Evolutionary conservation across 2,888 invertebrate genomes (phyloP).

Genomic region (Drosophila sordidula): DNA sequence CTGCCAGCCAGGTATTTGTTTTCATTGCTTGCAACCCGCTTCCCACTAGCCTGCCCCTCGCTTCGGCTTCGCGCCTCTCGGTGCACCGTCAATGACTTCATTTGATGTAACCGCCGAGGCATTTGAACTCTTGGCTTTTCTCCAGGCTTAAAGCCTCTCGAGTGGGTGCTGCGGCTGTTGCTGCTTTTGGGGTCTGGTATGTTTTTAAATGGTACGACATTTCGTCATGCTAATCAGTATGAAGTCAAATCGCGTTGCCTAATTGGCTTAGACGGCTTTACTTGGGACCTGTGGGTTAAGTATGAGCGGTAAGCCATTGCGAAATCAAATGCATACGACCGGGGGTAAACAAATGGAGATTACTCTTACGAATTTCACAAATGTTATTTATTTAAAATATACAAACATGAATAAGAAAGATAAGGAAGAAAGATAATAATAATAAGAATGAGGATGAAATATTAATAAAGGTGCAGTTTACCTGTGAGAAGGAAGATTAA

Average conservation of each 20-base stretch:
- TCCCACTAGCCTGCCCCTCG: background rate
- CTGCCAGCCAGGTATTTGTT: slow-evolving; percentile 55
- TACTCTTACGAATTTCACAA: slow-evolving; percentile 4
- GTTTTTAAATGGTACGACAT: slow-evolving; percentile 68
- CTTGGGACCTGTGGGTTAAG: slow-evolving; percentile 16
- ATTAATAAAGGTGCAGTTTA: no score
- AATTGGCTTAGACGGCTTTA: slow-evolving; percentile 43
- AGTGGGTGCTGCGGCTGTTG: slow-evolving; percentile 2
- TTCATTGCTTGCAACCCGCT: slow-evolving; percentile 19
- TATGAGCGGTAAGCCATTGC: slow-evolving; percentile 13
- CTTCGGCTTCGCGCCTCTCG: slow-evolving; percentile 2
- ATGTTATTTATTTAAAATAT: slow-evolving; percentile 5
- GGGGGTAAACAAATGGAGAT: slow-evolving; percentile 3
- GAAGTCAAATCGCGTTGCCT: slow-evolving; percentile 46
- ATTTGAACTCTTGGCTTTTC: slow-evolving; percentile 76
- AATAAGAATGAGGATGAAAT: background rate
- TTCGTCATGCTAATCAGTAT: slow-evolving; percentile 77
- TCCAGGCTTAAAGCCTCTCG: slow-evolving; percentile 11
- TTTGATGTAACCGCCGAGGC: slow-evolving; percentile 71
- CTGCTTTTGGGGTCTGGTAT: slow-evolving; percentile 24
- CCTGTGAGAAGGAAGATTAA: no score
- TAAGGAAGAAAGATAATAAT: no score
- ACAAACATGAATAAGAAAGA: no score
- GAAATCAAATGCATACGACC: slow-evolving; percentile 18
- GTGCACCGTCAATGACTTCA: slow-evolving; percentile 55